Conservation (phyloP, 1,140 invertebrate genomes). For the Pogonus chalceus region DNA sequence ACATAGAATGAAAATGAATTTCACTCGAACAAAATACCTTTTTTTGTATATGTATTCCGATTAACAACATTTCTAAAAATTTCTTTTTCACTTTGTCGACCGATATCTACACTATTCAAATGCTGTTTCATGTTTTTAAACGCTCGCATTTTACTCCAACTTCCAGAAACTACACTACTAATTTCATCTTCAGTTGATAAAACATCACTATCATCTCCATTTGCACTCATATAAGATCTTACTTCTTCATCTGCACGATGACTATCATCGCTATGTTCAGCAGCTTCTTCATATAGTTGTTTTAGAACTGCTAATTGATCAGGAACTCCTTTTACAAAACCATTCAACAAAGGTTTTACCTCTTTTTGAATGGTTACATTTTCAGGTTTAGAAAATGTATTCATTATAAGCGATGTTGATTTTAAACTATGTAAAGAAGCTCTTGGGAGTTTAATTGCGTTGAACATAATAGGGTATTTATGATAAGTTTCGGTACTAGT, state of each 20-base stretch:
- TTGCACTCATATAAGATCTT: slow-evolving; percentile 30
- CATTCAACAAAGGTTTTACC: slow-evolving; percentile 6
- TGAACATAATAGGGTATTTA: slow-evolving; percentile 12
- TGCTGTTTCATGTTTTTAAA: slow-evolving; percentile 23
- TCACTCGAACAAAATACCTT: not conserved
- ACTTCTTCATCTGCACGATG: slow-evolving; percentile 37
- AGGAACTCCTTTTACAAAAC: too few relatives aligned
- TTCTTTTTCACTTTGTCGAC: not conserved
- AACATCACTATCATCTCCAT: slow-evolving; percentile 11
- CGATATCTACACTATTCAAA: not conserved
- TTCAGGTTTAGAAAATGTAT: slow-evolving; percentile 25
- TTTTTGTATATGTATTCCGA: not conserved
- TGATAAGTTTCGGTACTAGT: slow-evolving; percentile 12
- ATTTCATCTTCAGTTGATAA: slow-evolving; percentile 17
- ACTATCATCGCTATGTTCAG: slow-evolving; percentile 28
- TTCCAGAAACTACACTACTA: slow-evolving; percentile 32
- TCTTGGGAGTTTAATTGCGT: slow-evolving; percentile 11
- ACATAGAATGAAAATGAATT: not conserved
- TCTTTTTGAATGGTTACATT: slow-evolving; percentile 14
- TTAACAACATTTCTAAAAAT: not conserved
- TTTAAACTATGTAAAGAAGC: slow-evolving; percentile 28
- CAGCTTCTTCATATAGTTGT: slow-evolving; percentile 32
- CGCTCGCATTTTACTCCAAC: slow-evolving; percentile 32
- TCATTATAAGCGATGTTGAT: slow-evolving; percentile 33
- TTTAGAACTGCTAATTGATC: slow-evolving; percentile 32